Base-by-base conservation (phyloP, 2,113 vertebrate genomes). In the Phodopus roborovskii region DNA sequence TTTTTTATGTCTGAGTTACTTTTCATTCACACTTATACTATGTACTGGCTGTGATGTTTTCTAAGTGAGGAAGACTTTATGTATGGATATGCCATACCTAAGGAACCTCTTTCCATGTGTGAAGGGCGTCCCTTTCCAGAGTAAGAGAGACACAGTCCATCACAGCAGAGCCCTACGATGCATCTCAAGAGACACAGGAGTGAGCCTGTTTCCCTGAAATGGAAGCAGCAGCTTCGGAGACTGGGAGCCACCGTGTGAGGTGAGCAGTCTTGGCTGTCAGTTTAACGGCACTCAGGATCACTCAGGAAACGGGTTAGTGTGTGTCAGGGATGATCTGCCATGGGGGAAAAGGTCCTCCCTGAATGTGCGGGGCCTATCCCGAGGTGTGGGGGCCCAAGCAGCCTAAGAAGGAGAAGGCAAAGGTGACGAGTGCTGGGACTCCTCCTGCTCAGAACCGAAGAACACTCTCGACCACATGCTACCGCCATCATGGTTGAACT, bases 91-190 rank as follows among this genome's bases (percentile, higher is more conserved):
- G 45, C 24, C 12, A 36, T 4, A 85, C 39, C 73, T 94, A 90
- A 73, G 87, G 45, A 97, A 83, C 86, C 95, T 75, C 26, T 64
- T 86, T 50, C 30, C 26, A 95, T 13, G 88, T 86, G 94, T 79
- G 24, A 93, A 97, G 58, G 97, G 94, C 96, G 96, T 77, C 5
- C 87, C 85, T 86, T 93, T 87, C 58, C 78, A 74, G 16, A 62
- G 79, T 81, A 94, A 77, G 92, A 94, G 74, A 97, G 96, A n/a
- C 0, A 68, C 3, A 20, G 30, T 73, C 88, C 39, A 91, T 85
- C 85, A 86, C 94, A 95, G 13, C 92, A 0, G 92, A 36, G 74
- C 91, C 83, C 36, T 58, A 88, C 96, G 93, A 94, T 13, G 36
- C 88, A 53, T 71, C 93, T 53, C 90, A 42, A 90, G 95, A 96